Evolutionary conservation across 2,113 vertebrate species (phyloP).

Genomic region (Peromyscus leucopus): DNA sequence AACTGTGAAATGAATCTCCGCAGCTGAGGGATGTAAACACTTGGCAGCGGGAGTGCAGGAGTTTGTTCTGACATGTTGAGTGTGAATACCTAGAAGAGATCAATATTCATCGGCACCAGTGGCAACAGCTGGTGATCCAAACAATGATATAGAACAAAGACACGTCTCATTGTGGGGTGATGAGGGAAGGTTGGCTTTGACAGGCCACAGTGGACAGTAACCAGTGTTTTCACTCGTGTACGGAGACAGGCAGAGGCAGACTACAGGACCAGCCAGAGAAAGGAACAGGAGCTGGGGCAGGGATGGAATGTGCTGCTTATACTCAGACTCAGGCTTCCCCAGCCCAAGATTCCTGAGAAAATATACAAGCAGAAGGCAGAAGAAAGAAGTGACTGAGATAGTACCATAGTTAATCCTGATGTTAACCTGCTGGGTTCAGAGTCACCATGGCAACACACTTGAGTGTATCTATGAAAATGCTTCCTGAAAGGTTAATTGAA

Average conservation of each 20-base stretch:
- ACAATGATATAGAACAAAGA: neutral
- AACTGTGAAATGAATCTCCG: neutral
- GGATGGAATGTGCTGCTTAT: neutral
- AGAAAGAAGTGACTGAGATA: too few relatives aligned
- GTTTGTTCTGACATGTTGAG: neutral
- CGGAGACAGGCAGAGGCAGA: too few relatives aligned
- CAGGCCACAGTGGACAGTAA: neutral
- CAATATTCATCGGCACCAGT: neutral
- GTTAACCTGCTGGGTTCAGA: neutral
- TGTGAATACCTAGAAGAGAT: neutral
- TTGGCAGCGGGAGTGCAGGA: neutral
- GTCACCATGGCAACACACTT: neutral
- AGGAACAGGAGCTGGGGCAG: fast-evolving
- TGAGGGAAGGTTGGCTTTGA: neutral
- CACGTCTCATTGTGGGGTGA: neutral
- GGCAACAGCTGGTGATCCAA: neutral
- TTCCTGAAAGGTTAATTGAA: neutral
- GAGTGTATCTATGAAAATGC: neutral
- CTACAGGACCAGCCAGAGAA: neutral
- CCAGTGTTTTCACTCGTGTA: neutral
- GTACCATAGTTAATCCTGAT: neutral
- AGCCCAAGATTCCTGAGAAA: fast-evolving
- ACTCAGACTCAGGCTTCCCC: too few relatives aligned
- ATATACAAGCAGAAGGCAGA: neutral
- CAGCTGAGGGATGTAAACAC: neutral